Evolutionary conservation across 1,140 invertebrate species (phyloP), one percentile per base, ranked within the genome.

Genomic region (Drosophila gunungcola): DNA sequence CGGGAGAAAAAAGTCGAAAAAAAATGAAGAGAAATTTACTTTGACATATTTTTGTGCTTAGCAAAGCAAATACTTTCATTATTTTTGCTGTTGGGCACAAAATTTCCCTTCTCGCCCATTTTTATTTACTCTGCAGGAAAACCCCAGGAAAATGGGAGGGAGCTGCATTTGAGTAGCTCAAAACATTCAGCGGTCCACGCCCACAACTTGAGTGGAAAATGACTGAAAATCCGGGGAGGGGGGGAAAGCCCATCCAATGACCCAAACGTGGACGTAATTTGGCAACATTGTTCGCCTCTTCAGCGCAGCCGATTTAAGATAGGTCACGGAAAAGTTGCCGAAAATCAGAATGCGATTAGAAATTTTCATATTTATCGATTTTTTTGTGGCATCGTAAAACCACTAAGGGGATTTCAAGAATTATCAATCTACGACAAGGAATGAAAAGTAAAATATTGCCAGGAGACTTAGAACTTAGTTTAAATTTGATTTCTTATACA

Each of bases 41-140:
- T 82, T 90, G 86, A 90, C 79, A 90, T 90, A 86, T 90, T 90
- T 90, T 90, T 85, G 86, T 90, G 86, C 86, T 90, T 90, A 90
- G 86, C 86, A 88, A 88, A 88, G 84, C 84, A 88, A 88, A 88
- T 88, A 88, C 84, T 88, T 88, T 89, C 84, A 88, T 88, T 88
- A 89, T 88, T 88, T 88, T 88, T 89, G 80, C 84, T 83, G 83
- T 64, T 89, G 84, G 67, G 83, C 84, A 88, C 86, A 89, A 82
- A 83, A 83, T 88, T 88, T 88, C 58, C 58, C 73, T 77, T 77
- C 64, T 54, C 65, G 52, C 39, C 46, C 65, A 68, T 62, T 51
- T 51, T 51, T 48, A 68, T 64, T 36, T 4, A 56, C 2, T 13
- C 49, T 13, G 32, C 49, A 36, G 60, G 64, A 45, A 42, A 68